Evolutionary conservation across 2,797 vertebrate genomes (phyloP).

Genomic region (Tenualosa thibaudeaui): DNA sequence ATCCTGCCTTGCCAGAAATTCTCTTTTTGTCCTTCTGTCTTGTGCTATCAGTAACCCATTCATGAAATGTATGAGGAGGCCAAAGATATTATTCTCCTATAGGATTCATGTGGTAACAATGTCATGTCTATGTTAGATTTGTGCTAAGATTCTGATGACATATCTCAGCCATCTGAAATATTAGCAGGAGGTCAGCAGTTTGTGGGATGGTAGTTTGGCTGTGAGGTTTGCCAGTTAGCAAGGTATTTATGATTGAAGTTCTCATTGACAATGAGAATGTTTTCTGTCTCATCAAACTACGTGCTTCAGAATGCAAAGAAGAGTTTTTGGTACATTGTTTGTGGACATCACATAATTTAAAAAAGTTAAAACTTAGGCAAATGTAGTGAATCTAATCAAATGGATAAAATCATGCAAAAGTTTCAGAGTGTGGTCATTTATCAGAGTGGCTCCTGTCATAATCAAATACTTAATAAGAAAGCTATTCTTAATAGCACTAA

Average conservation of each 20-base stretch:
- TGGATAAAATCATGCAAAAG: neutral
- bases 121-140: neutral
- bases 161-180: neutral
- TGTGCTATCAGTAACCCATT: neutral
- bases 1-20: neutral
- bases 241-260: too few relatives aligned
- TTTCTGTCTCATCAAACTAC: too few relatives aligned
- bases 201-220: too few relatives aligned
- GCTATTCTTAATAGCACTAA: neutral
- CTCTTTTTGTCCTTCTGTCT: neutral
- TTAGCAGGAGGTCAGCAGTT: too few relatives aligned
- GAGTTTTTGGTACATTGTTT: neutral
- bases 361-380: neutral
- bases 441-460: neutral
- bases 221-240: too few relatives aligned
- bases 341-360: neutral
- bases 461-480: neutral
- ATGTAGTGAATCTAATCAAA: too few relatives aligned
- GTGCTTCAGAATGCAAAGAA: too few relatives aligned
- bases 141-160: neutral
- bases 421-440: too few relatives aligned
- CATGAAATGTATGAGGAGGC: neutral
- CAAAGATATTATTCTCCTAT: neutral
- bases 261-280: too few relatives aligned
- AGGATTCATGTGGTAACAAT: neutral